These are phyloP conservation scores for Helleia helle DNA, from an alignment of 2,888 invertebrate genomes.

Conservation along the genomic window DNA sequence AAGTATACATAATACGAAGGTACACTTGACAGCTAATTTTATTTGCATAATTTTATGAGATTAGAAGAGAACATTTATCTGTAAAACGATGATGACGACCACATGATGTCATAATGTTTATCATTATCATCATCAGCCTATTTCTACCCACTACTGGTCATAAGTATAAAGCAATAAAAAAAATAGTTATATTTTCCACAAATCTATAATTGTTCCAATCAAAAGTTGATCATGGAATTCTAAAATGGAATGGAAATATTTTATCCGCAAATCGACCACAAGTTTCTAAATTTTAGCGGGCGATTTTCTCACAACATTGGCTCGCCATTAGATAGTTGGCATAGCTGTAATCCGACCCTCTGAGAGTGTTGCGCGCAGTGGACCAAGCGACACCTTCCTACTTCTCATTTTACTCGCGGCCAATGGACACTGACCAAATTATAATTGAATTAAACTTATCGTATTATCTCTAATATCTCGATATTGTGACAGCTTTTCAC, in stretches of 20 bases:
- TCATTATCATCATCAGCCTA: too few species aligned
- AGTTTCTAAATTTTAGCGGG: constrained; percentile 23
- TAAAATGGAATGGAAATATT: constrained; percentile 18
- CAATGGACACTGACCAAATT: constrained; percentile 50
- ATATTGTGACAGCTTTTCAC: too few species aligned
- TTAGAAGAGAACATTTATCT: too few species aligned
- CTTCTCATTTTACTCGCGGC: constrained; percentile 57
- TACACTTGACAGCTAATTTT: too few species aligned
- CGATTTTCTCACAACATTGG: constrained; percentile 34
- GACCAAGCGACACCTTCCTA: constrained; percentile 57
- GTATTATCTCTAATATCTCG: constrained; percentile 3
- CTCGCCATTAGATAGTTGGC: constrained; percentile 30
- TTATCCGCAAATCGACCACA: constrained; percentile 21
- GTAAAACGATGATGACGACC: too few species aligned
- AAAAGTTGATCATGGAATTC: background rate
- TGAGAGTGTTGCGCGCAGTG: constrained; percentile 46
- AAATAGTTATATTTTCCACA: too few species aligned
- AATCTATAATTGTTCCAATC: constrained; percentile 1
- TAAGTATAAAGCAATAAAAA: too few species aligned
- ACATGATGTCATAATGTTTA: too few species aligned
- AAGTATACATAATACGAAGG: too few species aligned
- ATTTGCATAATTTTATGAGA: too few species aligned
- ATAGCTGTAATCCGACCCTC: constrained; percentile 51
- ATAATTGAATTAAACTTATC: constrained; percentile 33
- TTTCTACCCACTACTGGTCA: too few species aligned